Percentiles rank a stretch among this genome's conserved stretches.
These are phyloP conservation scores for Scelioninae gen. 2 DNA, from an alignment of 2,888 invertebrate species.

Conservation along the genomic window DNA sequence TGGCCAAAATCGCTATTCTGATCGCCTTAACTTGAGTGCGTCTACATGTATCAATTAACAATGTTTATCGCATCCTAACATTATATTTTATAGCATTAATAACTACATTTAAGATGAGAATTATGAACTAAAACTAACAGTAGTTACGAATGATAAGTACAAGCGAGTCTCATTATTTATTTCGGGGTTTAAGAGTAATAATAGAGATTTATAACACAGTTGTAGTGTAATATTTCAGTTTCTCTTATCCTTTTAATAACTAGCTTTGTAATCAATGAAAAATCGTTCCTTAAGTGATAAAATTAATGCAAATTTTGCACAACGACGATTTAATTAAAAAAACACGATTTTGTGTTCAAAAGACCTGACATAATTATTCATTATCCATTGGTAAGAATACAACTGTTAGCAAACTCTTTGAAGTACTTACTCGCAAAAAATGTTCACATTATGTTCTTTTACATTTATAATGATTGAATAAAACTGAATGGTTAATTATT, in stretches of 20 bases:
- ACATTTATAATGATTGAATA: conserved; percentile 1
- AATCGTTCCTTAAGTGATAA: no score
- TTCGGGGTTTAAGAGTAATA: conserved; percentile 33
- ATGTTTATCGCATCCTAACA: conserved; percentile 16
- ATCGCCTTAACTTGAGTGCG: conserved; percentile 8
- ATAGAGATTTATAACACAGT: conserved; percentile 25
- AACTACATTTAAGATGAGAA: conserved; percentile 21
- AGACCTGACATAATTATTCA: background rate
- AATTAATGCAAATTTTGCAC: no score
- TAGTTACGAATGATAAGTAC: conserved; percentile 25
- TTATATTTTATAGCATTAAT: conserved; percentile 23
- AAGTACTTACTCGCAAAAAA: background rate
- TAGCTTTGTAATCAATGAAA: no score
- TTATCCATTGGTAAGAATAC: background rate
- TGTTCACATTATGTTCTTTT: background rate
- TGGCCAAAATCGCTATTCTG: conserved; percentile 2
- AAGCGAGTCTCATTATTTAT: conserved; percentile 27
- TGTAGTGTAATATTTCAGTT: conserved; percentile 8
- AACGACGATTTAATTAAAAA: no score
- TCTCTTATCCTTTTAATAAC: conserved; percentile 19
- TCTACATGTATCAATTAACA: conserved; percentile 11
- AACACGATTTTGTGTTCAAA: background rate
- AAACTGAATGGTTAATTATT: conserved; percentile 1
- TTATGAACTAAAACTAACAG: conserved; percentile 22
- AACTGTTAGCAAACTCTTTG: background rate